Evolutionary conservation across 2,888 invertebrate genomes (phyloP).

Genomic region (Watsonalla cultraria): DNA sequence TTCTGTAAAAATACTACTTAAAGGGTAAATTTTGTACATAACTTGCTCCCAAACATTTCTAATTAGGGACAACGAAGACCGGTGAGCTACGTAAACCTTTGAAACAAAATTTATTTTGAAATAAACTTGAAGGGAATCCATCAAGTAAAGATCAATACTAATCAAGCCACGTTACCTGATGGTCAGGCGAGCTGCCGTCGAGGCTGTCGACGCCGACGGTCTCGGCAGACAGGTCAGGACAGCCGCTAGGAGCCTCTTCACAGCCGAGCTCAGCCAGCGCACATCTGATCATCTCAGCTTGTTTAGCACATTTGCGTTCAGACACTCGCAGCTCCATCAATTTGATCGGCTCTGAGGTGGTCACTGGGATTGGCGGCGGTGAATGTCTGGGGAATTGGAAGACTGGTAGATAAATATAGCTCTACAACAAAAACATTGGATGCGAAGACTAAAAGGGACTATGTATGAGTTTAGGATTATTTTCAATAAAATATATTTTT

Average conservation of each 20-base stretch:
- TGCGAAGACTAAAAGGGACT: too few species aligned
- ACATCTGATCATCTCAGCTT: slow-evolving; percentile 89
- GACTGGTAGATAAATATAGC: not conserved
- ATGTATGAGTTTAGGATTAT: too few species aligned
- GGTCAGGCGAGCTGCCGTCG: slow-evolving; percentile 81
- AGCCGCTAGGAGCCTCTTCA: slow-evolving; percentile 91
- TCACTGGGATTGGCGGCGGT: slow-evolving; percentile 68
- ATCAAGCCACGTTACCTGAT: slow-evolving; percentile 71
- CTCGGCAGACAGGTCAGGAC: slow-evolving; percentile 89
- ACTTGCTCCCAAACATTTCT: too few species aligned
- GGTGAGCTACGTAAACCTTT: too few species aligned
- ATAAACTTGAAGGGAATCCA: too few species aligned
- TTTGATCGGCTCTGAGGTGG: slow-evolving; percentile 81
- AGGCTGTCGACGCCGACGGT: slow-evolving; percentile 80
- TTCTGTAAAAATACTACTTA: too few species aligned
- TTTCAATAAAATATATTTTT: not conserved
- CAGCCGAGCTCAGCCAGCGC: slow-evolving; percentile 93
- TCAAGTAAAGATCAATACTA: not conserved
- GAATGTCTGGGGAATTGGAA: slow-evolving; percentile 50
- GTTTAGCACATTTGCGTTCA: slow-evolving; percentile 89
- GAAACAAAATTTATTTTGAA: too few species aligned
- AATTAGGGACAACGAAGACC: too few species aligned
- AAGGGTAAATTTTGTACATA: too few species aligned
- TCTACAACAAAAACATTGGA: too few species aligned
- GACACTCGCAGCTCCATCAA: slow-evolving; percentile 88